Base-by-base conservation (phyloP, 2,888 invertebrate genomes). In the Clunio marinus region DNA sequence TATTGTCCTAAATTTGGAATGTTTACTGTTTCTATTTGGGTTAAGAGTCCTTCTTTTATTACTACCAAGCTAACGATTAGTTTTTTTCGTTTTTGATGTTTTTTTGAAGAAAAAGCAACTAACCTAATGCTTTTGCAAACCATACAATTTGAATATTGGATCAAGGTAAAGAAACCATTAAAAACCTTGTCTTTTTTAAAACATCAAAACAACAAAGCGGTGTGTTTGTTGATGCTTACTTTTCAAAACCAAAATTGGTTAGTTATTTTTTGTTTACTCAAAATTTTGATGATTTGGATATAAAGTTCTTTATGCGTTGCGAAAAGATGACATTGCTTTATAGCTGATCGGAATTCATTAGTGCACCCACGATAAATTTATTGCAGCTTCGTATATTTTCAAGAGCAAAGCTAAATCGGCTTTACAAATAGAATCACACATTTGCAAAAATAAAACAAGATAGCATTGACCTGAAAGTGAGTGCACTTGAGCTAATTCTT, bases 401-500 rank as follows among this genome's bases (percentile, higher is more conserved):
- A 57, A 57, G 57, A 20, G 17, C 51, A 51, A 17, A 25, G 57
- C 25, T 25, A 20, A 22, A 13, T 24, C 57, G 10, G 27, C 27
- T 57, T 15, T 45, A 25, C 57, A 57, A 25, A 22, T 27, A 57
- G 27, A 27, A 27, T 27, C 27, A 57, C 25, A 27, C 27, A 5
- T 45, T 45, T 57, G 57, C 57, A 57, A 57, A 57, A 57, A 57
- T 57, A 57, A 57, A 57, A 57, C 57, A 25, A 57, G 57, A 55
- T 70, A 70, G 69, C 72, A 73, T 73, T 80, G 81, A 80, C 81
- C 81, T 72, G 80, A 74, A 81, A 77, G 78, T 81, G 80, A 73
- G 79, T 82, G 80, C 79, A 81, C 81, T 81, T 81, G 81, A 76
- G 71, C 71, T 70, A 62, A 37, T 62, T 24, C 35, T 13, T n/a